Evolutionary conservation across 2,888 invertebrate genomes (phyloP).

Genomic region (Yponomeuta malinellus): DNA sequence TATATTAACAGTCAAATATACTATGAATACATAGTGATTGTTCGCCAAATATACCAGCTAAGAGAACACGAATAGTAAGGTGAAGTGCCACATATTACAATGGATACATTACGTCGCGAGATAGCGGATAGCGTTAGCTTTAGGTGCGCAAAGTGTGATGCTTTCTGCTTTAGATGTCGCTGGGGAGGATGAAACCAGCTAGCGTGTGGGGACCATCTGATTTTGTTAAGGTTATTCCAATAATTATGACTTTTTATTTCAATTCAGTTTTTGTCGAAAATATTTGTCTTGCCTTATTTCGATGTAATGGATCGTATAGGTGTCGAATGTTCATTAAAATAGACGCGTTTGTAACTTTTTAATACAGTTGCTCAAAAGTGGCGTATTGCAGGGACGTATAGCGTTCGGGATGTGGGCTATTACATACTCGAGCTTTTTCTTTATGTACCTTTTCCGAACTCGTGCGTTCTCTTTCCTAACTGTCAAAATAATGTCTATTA

Average conservation of each 20-base stretch:
- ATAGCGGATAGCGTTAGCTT: constrained; percentile 18
- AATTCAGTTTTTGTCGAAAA: constrained; percentile 15
- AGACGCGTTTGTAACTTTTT: neutral
- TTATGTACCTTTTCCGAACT: no score
- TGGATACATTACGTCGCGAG: neutral
- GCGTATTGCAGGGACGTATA: no score
- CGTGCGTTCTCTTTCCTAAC: no score
- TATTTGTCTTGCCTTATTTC: constrained; percentile 15
- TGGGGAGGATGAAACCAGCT: constrained; percentile 25
- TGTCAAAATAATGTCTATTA: no score
- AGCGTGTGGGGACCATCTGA: constrained; percentile 38
- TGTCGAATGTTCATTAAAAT: neutral
- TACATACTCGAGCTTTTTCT: no score
- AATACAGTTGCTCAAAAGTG: neutral
- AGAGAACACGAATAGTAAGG: no score
- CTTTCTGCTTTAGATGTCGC: constrained; percentile 29
- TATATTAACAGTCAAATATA: no score
- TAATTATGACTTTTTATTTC: neutral
- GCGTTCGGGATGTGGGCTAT: no score
- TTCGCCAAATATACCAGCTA: no score
- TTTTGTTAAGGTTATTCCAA: constrained; percentile 18
- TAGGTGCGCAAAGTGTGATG: constrained; percentile 22
- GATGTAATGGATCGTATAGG: neutral
- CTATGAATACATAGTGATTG: no score
- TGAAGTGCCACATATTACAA: neutral